A percentile compares a stretch with the other conserved stretches of the same genome.
phyloP scores from a whole-genome alignment of 64 coral and sea anemone genomes.

The Actinia equina region DNA sequence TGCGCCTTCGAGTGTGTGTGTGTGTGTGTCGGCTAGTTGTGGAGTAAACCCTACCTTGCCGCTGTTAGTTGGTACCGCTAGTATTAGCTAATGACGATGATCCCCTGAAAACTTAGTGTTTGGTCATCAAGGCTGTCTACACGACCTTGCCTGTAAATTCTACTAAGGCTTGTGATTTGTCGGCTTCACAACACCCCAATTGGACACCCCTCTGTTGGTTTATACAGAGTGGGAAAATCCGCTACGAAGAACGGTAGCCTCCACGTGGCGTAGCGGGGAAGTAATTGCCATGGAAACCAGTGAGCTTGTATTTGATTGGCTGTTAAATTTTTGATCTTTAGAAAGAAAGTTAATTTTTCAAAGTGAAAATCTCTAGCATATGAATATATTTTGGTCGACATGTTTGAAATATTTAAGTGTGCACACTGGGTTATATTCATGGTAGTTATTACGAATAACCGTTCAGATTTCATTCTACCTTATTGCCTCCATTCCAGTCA shows the following conservation, averaged over 20 bases:
- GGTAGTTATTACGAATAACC: too few species aligned
- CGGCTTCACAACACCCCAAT: slow-evolving; percentile 2
- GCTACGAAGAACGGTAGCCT: slow-evolving; percentile 4
- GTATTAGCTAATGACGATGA: too few species aligned
- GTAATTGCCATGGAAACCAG: not conserved
- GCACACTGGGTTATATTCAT: too few species aligned
- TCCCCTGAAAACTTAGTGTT: not conserved
- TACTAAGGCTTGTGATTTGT: not conserved
- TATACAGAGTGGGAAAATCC: not conserved
- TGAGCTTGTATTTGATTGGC: not conserved
- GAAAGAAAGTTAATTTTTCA: too few species aligned
- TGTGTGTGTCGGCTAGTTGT: not conserved
- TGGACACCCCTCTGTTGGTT: slow-evolving; percentile 1
- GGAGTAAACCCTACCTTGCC: not conserved
- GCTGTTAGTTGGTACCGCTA: too few species aligned
- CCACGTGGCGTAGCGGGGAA: slow-evolving; percentile 6
- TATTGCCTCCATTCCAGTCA: too few species aligned
- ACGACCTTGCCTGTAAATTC: not conserved
- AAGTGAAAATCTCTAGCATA: too few species aligned
- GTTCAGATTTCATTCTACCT: too few species aligned
- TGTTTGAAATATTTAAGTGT: too few species aligned
- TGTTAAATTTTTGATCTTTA: too few species aligned
- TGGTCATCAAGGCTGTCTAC: not conserved
- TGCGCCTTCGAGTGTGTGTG: not conserved
- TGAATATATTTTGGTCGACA: too few species aligned